These are phyloP conservation scores for Sebastolobus alascanus DNA, from an alignment of 2,797 vertebrate species.

Conservation along the genomic window DNA sequence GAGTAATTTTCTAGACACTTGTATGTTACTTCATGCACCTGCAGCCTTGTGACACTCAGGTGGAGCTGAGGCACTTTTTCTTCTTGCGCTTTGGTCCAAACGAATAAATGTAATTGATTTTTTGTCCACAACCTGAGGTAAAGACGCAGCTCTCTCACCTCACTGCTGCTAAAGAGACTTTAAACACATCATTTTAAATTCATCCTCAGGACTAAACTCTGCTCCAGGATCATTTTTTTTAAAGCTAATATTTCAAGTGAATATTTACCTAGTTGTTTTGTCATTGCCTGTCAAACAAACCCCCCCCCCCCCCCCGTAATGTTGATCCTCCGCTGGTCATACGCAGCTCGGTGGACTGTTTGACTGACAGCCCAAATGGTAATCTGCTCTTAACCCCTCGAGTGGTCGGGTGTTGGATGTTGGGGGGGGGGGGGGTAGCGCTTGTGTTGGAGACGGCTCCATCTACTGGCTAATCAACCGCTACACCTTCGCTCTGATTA, in stretches of 20 bases:
- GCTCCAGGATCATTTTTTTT: background rate
- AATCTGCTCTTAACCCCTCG: conserved; percentile 55
- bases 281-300: conserved; percentile 26
- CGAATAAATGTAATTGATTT: background rate
- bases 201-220: background rate
- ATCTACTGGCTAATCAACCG: conserved; percentile 85
- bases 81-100: too few relatives aligned
- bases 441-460: conserved; percentile 80
- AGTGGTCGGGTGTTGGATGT: conserved; percentile 48
- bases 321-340: conserved; percentile 22
- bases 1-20: background rate
- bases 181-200: conserved; percentile 9
- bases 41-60: background rate
- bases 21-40: background rate
- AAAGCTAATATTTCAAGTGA: conserved; percentile 8
- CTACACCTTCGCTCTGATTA: conserved; percentile 65
- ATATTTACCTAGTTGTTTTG: conserved; percentile 8
- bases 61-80: background rate
- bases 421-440: background rate
- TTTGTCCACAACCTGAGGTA: conserved; percentile 55
- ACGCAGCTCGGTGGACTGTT: conserved; percentile 24
- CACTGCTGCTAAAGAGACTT: conserved; percentile 30
- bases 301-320: background rate
- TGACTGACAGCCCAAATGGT: conserved; percentile 51
- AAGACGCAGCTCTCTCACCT: conserved; percentile 15